Conservation (phyloP, 1,140 invertebrate species). For the Schmidtea mediterranea region DNA sequence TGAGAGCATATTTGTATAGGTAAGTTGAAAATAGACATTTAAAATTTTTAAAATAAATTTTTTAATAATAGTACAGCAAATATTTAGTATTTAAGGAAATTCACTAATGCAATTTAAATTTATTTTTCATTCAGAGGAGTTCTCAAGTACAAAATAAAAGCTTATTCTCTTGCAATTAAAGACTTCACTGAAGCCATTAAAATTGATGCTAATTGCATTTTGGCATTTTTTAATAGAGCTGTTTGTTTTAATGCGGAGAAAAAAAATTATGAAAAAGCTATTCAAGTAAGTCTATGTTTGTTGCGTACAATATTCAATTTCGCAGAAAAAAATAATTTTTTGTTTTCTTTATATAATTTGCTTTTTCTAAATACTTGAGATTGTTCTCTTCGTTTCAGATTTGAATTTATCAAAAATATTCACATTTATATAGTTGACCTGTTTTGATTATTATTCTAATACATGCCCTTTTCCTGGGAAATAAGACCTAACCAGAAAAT, state of each 20-base stretch:
- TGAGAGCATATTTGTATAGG: conserved; percentile 24
- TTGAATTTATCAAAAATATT: too few relatives aligned
- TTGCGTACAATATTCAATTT: neutral
- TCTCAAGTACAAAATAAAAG: conserved; percentile 23
- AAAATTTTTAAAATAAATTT: too few relatives aligned
- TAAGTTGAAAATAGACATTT: conserved; percentile 7
- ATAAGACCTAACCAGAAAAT: too few relatives aligned
- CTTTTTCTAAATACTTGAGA: neutral
- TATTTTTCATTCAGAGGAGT: conserved; percentile 16
- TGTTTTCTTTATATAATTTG: neutral
- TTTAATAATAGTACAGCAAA: too few relatives aligned
- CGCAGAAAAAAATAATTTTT: neutral
- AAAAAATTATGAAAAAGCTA: conserved; percentile 16
- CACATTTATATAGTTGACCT: too few relatives aligned
- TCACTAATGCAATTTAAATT: neutral
- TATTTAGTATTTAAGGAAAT: too few relatives aligned
- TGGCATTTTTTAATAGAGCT: conserved; percentile 25
- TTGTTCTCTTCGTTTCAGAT: neutral
- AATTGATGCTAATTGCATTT: conserved; percentile 20
- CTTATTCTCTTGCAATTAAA: conserved; percentile 21
- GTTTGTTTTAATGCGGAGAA: conserved; percentile 22
- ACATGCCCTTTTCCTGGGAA: too few relatives aligned
- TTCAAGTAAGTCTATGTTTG: neutral
- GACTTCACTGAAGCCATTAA: conserved; percentile 20
- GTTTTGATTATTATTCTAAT: too few relatives aligned